These are phyloP conservation scores for Macaria liturata DNA, from an alignment of 2,888 invertebrate genomes.

Conservation along the genomic window DNA sequence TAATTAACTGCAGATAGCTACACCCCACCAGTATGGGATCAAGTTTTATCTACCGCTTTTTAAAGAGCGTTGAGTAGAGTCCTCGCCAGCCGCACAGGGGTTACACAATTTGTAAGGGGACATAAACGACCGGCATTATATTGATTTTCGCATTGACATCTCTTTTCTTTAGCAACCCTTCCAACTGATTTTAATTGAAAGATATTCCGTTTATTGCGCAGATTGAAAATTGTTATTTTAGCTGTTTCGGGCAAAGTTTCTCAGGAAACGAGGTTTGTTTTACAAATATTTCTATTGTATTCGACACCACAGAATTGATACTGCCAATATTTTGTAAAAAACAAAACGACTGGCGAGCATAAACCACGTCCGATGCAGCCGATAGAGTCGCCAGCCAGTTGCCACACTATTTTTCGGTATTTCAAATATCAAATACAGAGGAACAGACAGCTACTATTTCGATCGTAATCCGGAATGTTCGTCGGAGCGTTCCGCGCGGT, in stretches of 20 bases:
- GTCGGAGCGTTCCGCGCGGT: conserved; percentile 25
- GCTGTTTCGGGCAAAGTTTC: neutral
- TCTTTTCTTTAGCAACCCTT: conserved; percentile 49
- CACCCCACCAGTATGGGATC: conserved; percentile 60
- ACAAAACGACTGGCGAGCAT: neutral
- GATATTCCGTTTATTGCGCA: conserved; percentile 14
- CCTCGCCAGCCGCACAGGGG: conserved; percentile 64
- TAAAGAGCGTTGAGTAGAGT: conserved; percentile 61
- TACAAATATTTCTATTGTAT: neutral
- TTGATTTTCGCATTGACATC: conserved; percentile 73
- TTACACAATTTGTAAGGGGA: conserved; percentile 75
- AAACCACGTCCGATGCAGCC: conserved; percentile 12
- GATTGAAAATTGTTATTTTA: conserved; percentile 8
- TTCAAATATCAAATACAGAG: conserved; percentile 21
- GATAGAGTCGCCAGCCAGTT: conserved; percentile 12
- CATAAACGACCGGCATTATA: conserved; percentile 77
- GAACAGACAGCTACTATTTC: conserved; percentile 26
- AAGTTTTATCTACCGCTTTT: conserved; percentile 76
- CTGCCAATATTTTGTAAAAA: conserved; percentile 5
- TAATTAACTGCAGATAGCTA: conserved; percentile 81
- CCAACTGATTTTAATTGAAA: conserved; percentile 28
- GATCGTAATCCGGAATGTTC: conserved; percentile 23
- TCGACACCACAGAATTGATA: neutral
- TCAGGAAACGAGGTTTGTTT: neutral
- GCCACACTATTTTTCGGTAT: conserved; percentile 26